These are phyloP conservation scores for Antheraea assamensis DNA, from an alignment of 2,888 invertebrate genomes.

Conservation along the genomic window DNA sequence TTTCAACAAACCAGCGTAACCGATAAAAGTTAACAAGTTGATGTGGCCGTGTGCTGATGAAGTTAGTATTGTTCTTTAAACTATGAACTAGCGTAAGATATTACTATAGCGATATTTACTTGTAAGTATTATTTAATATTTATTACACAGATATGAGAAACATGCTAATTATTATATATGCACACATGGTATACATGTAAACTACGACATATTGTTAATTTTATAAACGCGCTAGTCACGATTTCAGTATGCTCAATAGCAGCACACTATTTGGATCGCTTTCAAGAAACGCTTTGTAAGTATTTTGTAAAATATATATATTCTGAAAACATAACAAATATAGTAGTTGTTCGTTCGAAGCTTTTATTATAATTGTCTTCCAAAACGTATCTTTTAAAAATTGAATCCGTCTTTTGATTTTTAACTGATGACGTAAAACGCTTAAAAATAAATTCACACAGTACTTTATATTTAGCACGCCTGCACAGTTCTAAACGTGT, in stretches of 20 bases:
- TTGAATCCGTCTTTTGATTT: slow-evolving; percentile 29
- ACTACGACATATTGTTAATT: slow-evolving; percentile 36
- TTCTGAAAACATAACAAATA: neutral
- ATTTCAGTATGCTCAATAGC: slow-evolving; percentile 34
- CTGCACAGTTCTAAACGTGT: slow-evolving; percentile 67
- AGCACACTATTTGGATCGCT: slow-evolving; percentile 46
- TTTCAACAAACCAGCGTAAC: neutral
- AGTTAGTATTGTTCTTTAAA: neutral
- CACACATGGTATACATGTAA: slow-evolving; percentile 30
- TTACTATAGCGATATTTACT: neutral
- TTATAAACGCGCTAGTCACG: slow-evolving; percentile 54
- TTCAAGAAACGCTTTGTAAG: slow-evolving; percentile 46
- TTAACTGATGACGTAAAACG: slow-evolving; percentile 76
- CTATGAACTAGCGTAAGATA: neutral
- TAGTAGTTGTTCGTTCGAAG: neutral
- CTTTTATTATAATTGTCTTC: neutral
- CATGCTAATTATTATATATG: slow-evolving; percentile 22
- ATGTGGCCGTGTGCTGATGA: neutral
- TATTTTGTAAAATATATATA: slow-evolving; percentile 15
- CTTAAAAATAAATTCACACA: slow-evolving; percentile 79
- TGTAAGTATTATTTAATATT: neutral
- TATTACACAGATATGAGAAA: slow-evolving; percentile 18
- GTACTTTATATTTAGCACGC: slow-evolving; percentile 80
- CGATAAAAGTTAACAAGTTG: neutral
- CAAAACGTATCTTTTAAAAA: slow-evolving; percentile 8